Conservation (phyloP, 2,888 invertebrate genomes). For the Callimorpha dominula region DNA sequence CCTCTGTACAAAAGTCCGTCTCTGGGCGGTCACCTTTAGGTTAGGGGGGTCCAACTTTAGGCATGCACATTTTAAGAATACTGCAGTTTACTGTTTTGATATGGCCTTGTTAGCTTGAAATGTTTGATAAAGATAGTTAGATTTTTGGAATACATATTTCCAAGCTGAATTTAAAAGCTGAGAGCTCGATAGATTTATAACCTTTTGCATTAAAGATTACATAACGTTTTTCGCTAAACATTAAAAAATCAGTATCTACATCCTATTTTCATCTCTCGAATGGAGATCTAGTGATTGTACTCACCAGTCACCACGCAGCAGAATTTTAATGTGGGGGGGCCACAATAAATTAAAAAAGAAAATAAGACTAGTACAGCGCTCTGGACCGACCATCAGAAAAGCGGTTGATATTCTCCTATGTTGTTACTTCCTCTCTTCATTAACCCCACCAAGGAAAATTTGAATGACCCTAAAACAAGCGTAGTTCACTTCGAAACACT, state of each 20-base stretch:
- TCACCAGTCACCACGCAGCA: too few relatives aligned
- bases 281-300: too few relatives aligned
- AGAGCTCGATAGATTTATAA: background rate
- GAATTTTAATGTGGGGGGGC: too few relatives aligned
- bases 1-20: background rate
- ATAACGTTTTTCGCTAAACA: background rate
- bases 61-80: background rate
- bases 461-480: background rate
- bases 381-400: too few relatives aligned
- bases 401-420: too few relatives aligned
- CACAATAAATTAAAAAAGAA: too few relatives aligned
- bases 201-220: background rate
- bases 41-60: background rate
- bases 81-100: background rate
- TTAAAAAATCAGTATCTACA: background rate
- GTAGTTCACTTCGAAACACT: constrained; percentile 2
- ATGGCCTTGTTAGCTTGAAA: background rate
- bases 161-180: too few relatives aligned
- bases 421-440: too few relatives aligned
- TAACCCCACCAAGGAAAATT: background rate
- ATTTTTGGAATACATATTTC: background rate
- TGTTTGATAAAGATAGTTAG: background rate
- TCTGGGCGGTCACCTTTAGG: background rate
- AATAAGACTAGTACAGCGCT: too few relatives aligned
- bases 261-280: too few relatives aligned